These are phyloP conservation scores for Procambarus clarkii DNA, from an alignment of 1,140 invertebrate genomes.

Conservation along the genomic window DNA sequence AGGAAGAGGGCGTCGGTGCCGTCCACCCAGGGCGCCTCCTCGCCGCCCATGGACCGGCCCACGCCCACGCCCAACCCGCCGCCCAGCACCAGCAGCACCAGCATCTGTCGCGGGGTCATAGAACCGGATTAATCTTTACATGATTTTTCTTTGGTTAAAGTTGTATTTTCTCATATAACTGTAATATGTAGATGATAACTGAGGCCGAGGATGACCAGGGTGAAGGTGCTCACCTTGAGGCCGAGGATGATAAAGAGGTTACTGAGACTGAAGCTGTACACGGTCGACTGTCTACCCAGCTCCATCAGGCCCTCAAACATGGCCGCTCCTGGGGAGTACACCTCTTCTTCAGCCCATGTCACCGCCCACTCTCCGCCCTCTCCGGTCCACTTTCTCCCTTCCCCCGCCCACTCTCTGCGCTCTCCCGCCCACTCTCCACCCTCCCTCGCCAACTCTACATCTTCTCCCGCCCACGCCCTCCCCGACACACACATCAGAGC, in stretches of 20 bases:
- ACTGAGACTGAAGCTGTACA: slow-evolving; percentile 6
- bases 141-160: too few relatives aligned
- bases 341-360: neutral
- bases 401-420: neutral
- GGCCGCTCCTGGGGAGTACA: neutral
- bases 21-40: neutral
- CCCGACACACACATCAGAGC: neutral
- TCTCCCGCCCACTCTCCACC: neutral
- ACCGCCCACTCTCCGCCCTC: neutral
- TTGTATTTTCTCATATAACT: too few relatives aligned
- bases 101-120: neutral
- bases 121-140: too few relatives aligned
- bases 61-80: neutral
- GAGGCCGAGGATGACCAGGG: too few relatives aligned
- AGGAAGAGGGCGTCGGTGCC: neutral
- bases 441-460: neutral
- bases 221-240: neutral
- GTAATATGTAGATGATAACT: too few relatives aligned
- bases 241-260: slow-evolving; percentile 3
- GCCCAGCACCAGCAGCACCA: neutral
- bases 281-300: neutral
- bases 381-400: neutral
- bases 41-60: neutral
- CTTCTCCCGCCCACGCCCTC: neutral
- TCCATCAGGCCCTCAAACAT: neutral